Conservation (phyloP, 2,797 vertebrate genomes). For the Eurystomus glaucurus region DNA sequence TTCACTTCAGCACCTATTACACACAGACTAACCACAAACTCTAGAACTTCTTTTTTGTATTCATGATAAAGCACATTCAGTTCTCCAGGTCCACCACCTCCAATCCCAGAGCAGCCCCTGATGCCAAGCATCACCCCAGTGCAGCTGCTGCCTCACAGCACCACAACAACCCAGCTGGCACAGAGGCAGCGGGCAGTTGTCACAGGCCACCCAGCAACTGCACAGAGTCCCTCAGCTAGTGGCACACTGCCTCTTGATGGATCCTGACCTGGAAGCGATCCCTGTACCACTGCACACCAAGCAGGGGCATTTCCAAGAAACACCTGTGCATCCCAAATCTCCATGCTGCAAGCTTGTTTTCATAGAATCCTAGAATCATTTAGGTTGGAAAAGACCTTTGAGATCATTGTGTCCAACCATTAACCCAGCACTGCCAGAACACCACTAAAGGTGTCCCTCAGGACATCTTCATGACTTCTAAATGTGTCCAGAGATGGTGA, state of each 20-base stretch:
- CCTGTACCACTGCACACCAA: accelerated
- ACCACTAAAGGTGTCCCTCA: too few species aligned
- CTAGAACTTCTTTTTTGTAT: background rate
- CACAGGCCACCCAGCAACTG: background rate
- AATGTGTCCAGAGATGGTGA: too few species aligned
- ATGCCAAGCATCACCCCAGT: accelerated
- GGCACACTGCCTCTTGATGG: background rate
- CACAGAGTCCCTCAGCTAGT: background rate
- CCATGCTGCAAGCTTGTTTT: background rate
- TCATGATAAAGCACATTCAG: background rate
- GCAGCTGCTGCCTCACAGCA: background rate
- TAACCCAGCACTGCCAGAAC: too few species aligned
- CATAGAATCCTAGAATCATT: too few species aligned
- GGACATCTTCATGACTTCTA: too few species aligned
- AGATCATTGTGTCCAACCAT: too few species aligned
- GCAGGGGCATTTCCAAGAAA: background rate
- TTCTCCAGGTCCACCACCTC: background rate
- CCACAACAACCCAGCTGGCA: accelerated
- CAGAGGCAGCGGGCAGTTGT: background rate
- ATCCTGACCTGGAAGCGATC: background rate
- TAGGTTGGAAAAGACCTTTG: too few species aligned
- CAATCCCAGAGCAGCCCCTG: background rate
- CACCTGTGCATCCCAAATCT: background rate
- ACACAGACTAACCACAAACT: background rate
- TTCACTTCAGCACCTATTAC: background rate